Base-by-base conservation (phyloP, 53 echinoderm and acorn worm genomes). In the Echinarachnius parma region DNA sequence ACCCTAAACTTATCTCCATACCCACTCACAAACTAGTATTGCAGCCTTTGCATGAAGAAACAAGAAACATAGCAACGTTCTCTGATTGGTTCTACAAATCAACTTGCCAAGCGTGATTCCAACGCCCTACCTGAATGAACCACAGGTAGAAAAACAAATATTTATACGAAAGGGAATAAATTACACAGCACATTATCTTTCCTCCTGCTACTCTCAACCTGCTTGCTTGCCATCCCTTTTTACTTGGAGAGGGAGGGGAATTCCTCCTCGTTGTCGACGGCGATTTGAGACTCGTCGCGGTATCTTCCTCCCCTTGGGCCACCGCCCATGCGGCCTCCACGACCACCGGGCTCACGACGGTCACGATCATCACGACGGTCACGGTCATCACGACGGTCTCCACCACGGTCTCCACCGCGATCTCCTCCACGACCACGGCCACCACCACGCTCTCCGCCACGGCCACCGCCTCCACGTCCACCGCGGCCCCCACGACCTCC, bases 221-320 rank as follows among this genome's bases (percentile, higher is more conserved):
- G n/a, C 26, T 44, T 39, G 33, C 42, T 63, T 65, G 44, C 18
- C 19, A 46, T 47, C 29, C 71, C 34, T 71, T 29, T 54, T 60
- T 62, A 62, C 77, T 77, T 61, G 26, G 50, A 45, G 16, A 91
- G 84, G 48, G 81, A 69, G 21, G 91, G 96, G 85, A 96, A 96
- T 5, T 96, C 90, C 30, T 91, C 83, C 48, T 96, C 87, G 54
- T 91, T 86, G 70, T 66, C 88, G 13, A 96, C 68, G 31, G 79
- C 60, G 21, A 84, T 57, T 45, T 61, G 46, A 28, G 84, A 69
- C 20, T 86, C 90, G 21, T 75, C 80, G 33, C 47, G 47, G 33
- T 58, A 34, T 9, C 70, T 59, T 25, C 81, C 61, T 19, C 81
- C 85, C 4, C 85, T 61, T 14, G 77, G 77, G 9, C 83, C 80